phyloP scores from a whole-genome alignment of 2,888 invertebrate species.

The Melieria crassipennis region DNA sequence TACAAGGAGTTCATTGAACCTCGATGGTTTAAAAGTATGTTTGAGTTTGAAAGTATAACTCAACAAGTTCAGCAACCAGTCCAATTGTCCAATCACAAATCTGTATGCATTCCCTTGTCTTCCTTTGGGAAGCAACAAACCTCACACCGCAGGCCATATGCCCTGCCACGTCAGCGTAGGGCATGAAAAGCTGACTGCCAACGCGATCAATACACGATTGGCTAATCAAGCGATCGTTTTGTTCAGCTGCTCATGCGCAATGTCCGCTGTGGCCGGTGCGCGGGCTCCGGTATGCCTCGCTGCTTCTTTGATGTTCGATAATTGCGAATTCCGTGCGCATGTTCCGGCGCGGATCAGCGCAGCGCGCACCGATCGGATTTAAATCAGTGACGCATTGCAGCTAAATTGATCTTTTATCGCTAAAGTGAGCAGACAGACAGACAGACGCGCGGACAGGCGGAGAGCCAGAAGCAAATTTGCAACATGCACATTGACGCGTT shows the following conservation, averaged over 20 bases:
- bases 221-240: conserved; percentile 37
- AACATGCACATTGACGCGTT: conserved; percentile 39
- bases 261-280: conserved; percentile 6
- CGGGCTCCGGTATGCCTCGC: conserved; percentile 28
- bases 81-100: neutral
- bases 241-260: conserved; percentile 4
- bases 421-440: conserved; percentile 40
- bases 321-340: conserved; percentile 63
- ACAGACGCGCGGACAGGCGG: conserved; percentile 25
- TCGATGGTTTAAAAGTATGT: too few species aligned
- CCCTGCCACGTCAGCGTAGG: neutral
- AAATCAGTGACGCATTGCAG: conserved; percentile 62
- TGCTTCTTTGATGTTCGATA: conserved; percentile 60
- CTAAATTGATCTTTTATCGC: conserved; percentile 65
- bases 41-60: too few species aligned
- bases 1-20: too few species aligned
- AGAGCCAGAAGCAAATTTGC: conserved; percentile 38
- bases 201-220: conserved; percentile 25
- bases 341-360: conserved; percentile 59
- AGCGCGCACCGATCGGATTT: conserved; percentile 58
- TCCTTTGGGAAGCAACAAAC: too few species aligned
- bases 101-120: neutral
- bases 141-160: neutral
- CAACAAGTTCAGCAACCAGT: neutral
- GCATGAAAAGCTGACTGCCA: conserved; percentile 1